phyloP scores from a whole-genome alignment of 1,140 invertebrate genomes.

The Caerostris extrusa region DNA sequence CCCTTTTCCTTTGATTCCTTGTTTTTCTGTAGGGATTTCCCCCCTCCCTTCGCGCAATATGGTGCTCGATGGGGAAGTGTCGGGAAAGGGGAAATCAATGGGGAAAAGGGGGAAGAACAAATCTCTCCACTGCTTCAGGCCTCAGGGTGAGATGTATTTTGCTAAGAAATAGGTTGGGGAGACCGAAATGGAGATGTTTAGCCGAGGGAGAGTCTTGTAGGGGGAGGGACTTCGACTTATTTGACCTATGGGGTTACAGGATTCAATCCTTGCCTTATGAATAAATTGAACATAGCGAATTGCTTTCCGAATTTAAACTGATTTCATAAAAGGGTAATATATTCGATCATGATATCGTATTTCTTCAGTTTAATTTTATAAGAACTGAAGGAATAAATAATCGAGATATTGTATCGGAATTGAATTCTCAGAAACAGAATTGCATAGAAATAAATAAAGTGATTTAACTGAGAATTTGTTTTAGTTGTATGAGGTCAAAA shows the following conservation, averaged over 20 bases:
- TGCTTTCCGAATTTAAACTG: no score
- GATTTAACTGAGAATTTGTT: no score
- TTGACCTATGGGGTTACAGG: neutral
- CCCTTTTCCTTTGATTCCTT: neutral
- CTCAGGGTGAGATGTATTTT: neutral
- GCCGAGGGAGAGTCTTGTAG: neutral
- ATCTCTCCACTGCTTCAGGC: neutral
- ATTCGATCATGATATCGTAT: no score
- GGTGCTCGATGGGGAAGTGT: neutral
- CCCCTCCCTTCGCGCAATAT: neutral
- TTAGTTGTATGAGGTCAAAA: no score
- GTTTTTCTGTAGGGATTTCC: neutral
- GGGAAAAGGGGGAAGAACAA: neutral
- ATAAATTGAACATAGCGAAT: no score
- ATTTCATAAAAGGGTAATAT: no score
- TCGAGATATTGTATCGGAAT: no score
- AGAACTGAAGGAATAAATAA: no score
- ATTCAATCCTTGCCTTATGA: no score
- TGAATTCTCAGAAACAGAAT: no score
- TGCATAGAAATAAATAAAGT: no score
- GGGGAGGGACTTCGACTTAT: neutral
- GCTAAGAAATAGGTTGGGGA: neutral
- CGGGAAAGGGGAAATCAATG: constrained; percentile 17
- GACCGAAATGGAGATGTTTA: neutral
- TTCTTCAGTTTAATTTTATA: no score